A percentile compares a stretch with the other conserved stretches of the same genome.
Evolutionary conservation across 2,797 vertebrate species (phyloP).

Genomic region (Pseudochromis fuscus): DNA sequence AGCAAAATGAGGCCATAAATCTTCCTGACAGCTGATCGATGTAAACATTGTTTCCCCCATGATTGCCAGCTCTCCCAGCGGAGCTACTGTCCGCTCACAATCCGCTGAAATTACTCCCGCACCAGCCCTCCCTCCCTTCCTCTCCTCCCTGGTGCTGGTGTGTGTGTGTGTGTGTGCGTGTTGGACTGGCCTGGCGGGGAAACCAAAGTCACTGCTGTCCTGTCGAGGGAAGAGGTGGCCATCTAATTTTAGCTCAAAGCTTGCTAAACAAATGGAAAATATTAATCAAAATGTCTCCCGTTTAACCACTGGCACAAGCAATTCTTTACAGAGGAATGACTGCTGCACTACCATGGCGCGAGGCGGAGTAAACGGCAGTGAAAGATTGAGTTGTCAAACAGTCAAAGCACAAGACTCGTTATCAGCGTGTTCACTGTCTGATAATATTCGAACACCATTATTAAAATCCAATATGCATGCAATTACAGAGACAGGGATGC

Average conservation of each 20-base stretch:
- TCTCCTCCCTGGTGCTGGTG: constrained; percentile 59
- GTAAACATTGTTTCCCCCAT: constrained; percentile 99
- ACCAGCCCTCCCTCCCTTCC: constrained; percentile 82
- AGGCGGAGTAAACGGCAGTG: constrained; percentile 73
- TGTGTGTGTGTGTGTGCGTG: constrained; percentile 48
- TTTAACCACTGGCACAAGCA: constrained; percentile 83
- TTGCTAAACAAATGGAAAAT: constrained; percentile 86
- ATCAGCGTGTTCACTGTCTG: constrained; percentile 82
- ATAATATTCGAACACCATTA: constrained; percentile 84
- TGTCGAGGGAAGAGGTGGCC: constrained; percentile 86
- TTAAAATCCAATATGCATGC: constrained; percentile 84
- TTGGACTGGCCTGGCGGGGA: constrained; percentile 73
- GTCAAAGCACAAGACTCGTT: constrained; percentile 79
- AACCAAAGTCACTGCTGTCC: constrained; percentile 90
- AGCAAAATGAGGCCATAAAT: constrained; percentile 99
- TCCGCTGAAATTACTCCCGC: constrained; percentile 96
- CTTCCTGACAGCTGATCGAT: constrained; percentile 99
- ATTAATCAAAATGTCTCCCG: constrained; percentile 88
- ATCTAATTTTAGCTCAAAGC: constrained; percentile 93
- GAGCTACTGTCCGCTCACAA: constrained; percentile 99
- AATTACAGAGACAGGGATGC: constrained; percentile 77
- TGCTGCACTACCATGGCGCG: constrained; percentile 68
- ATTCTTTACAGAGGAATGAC: constrained; percentile 78
- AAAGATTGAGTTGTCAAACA: constrained; percentile 86
- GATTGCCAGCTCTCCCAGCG: constrained; percentile 99